These are phyloP conservation scores for Cherax destructor DNA, from an alignment of 1,140 invertebrate species.

Conservation along the genomic window DNA sequence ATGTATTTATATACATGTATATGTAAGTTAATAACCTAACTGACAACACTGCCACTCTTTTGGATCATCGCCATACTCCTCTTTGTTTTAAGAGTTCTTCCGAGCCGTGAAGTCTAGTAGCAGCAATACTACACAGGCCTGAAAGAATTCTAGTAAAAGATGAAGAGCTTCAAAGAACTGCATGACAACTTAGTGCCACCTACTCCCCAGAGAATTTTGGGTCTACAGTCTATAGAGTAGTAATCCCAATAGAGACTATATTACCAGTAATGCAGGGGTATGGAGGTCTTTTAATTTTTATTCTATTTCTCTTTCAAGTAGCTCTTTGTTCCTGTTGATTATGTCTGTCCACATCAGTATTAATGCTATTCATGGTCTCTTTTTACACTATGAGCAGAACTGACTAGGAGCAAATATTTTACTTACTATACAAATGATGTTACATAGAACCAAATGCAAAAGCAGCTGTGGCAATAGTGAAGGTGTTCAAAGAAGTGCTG, in stretches of 20 bases:
- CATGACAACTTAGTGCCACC: too few relatives aligned
- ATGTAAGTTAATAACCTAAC: too few relatives aligned
- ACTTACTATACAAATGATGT: neutral
- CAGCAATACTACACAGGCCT: too few relatives aligned
- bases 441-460: neutral
- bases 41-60: too few relatives aligned
- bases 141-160: too few relatives aligned
- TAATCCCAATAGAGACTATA: neutral
- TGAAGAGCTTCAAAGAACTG: too few relatives aligned
- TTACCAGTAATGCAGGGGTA: neutral
- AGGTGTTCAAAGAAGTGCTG: slow-evolving; percentile 45
- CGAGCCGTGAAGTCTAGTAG: too few relatives aligned
- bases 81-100: too few relatives aligned
- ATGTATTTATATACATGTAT: too few relatives aligned
- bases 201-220: too few relatives aligned
- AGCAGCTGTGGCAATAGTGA: neutral
- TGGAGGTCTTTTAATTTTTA: neutral
- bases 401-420: neutral
- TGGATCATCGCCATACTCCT: too few relatives aligned
- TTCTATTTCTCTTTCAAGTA: neutral
- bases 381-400: neutral
- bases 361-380: neutral
- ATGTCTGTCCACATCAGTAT: neutral
- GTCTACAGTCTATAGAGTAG: too few relatives aligned
- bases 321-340: neutral